Evolutionary conservation across 2,113 vertebrate genomes (phyloP), one percentile per base, ranked within the genome.

Genomic region (Cyanistes caeruleus): DNA sequence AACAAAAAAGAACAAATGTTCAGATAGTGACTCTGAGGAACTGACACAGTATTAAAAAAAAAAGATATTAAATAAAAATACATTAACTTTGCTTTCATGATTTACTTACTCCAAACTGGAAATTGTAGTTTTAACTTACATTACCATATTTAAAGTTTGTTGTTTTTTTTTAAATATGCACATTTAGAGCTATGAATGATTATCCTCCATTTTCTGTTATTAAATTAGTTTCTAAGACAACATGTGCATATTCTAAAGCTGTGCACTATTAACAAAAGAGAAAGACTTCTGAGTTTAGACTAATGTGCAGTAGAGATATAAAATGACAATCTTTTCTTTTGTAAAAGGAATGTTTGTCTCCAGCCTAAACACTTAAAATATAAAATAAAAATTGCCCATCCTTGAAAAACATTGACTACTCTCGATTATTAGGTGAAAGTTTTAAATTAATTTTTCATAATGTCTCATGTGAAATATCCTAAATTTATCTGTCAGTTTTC

Each of bases 401-500:
- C 27, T 84, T 1, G 0, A 72, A 91, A 95, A 81, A 11, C 20
- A 41, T 44, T 81, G 12, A 78, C 24, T 53, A n/a, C 4, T 28
- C 8, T 68, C 51, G 37, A 37, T 46, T 41, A 78, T 82, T 76
- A 25, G 17, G 39, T 49, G 2, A 60, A 41, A 46, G 12, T 79
- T 75, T 89, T 17, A 91, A 87, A 82, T 89, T 58, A 78, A 46
- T 65, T 53, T 91, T 75, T 73, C 16, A 4, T 44, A n/a, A 14
- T 41, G 4, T 59, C 49, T 72, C 48, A 22, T 72, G 6, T 78
- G n/a, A 89, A 79, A 73, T 79, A 93, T 27, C 21, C 11, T 56
- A 72, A 68, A n/a, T 24, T 81, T 68, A 68, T 53, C 56, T 87
- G 37, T 14, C 69, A 76, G 25, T 84, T 94, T 91, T 78, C 62